These are phyloP conservation scores for Anomalospiza imberbis DNA, from an alignment of 2,797 vertebrate genomes.

Conservation along the genomic window DNA sequence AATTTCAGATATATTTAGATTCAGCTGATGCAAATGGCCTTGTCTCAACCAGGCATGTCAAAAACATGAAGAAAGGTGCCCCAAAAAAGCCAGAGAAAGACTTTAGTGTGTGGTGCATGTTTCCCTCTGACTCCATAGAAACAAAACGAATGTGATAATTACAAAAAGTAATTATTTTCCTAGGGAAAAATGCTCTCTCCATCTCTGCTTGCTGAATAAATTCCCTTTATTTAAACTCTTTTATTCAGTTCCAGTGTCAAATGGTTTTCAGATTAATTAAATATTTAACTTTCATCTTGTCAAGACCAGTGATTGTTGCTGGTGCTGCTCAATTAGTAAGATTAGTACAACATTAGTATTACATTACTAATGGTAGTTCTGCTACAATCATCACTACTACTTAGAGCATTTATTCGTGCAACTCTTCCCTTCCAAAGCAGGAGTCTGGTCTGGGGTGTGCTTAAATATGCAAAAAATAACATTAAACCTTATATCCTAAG, in stretches of 20 bases:
- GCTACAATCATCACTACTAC: background rate
- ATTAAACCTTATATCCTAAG: background rate
- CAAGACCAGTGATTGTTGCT: background rate
- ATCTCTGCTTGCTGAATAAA: background rate
- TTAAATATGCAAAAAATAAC: background rate
- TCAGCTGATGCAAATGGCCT: background rate
- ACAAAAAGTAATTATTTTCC: background rate
- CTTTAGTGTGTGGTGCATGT: rapidly evolving
- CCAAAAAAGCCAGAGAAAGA: background rate
- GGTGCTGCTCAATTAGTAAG: background rate
- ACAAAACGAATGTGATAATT: background rate
- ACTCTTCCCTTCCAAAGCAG: background rate
- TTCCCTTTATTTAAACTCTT: background rate
- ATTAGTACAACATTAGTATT: background rate
- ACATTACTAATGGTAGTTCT: background rate
- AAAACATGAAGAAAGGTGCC: background rate
- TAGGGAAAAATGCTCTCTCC: background rate
- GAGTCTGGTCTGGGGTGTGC: background rate
- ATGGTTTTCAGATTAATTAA: background rate
- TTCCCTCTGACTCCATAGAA: background rate
- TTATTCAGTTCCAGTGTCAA: background rate
- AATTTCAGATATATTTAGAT: background rate
- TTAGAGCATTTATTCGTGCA: background rate
- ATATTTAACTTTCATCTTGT: background rate
- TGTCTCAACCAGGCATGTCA: background rate